Evolutionary conservation across 2,797 vertebrate species (phyloP), one percentile per base, ranked within the genome.

Genomic region (Dicrostonyx torquatus): DNA sequence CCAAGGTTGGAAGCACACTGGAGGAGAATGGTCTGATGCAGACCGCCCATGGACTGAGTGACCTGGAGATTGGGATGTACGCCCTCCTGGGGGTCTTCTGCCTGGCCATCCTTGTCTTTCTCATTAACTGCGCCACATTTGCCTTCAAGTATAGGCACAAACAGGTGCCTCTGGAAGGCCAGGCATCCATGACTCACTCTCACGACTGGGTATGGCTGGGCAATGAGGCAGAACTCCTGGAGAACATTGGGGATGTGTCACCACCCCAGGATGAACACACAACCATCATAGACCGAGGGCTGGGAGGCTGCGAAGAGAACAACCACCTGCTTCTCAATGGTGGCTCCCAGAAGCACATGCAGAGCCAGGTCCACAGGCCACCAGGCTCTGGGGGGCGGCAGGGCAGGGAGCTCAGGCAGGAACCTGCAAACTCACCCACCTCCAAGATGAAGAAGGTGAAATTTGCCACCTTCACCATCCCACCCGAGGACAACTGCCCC

Each of bases 161-260:
- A 98, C 99, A 99, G 97, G 98, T 99, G 22, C 99, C 99, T 8
- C 96, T 98, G 1, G 99, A 99, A 96, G 99, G 99, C 66, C 99
- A 99, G 97, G 97, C 99, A 95, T 98, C 98, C 94, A 97, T 99
- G 99, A 98, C 99, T 86, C 99, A 99, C 7, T 99, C 99, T 10
- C 99, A 99, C 0, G 99, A 99, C 94, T 99, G 99, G 99, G 99
- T 99, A 93, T 99, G 99, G 99, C 98, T 99, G 78, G 99, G 99
- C 6, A 99, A 99, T 0, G 99, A 99, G 97, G 98, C 99, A 0
- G 99, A 99, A 95, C 98, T 99, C 66, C 98, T 99, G 95, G 99
- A 99, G 98, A 99, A 98, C 91, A 96, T 98, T 14, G 98, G 98
- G 13, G 99, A 99, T 9, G 90, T 98, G 37, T 99, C 98, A 0